Percentiles rank a stretch among this genome's conserved stretches.
Conservation (phyloP, 1,140 invertebrate genomes). For the Octopus bimaculoides region DNA sequence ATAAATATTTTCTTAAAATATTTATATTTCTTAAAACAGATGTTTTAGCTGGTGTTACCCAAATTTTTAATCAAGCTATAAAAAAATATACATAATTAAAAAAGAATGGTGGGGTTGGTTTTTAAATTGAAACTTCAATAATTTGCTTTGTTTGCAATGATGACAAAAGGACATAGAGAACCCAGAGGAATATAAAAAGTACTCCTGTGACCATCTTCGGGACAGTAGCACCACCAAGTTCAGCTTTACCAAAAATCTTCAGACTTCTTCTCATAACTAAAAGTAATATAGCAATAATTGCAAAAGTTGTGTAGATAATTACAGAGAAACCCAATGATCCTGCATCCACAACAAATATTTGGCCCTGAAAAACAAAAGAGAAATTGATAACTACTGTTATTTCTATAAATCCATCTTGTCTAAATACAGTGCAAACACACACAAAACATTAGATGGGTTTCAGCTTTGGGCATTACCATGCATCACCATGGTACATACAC, state of each 20-base stretch:
- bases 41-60: neutral
- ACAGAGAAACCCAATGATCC: constrained; percentile 65
- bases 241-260: constrained; percentile 62
- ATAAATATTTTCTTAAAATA: neutral
- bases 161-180: constrained; percentile 62
- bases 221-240: constrained; percentile 62
- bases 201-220: constrained; percentile 53
- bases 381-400: too few species aligned
- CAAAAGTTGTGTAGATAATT: constrained; percentile 61
- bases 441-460: too few species aligned
- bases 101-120: neutral
- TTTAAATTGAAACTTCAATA: constrained; percentile 25
- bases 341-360: constrained; percentile 58
- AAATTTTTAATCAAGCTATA: neutral
- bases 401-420: too few species aligned
- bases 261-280: constrained; percentile 58
- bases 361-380: constrained; percentile 54
- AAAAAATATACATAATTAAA: neutral
- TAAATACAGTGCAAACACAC: too few species aligned
- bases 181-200: constrained; percentile 60
- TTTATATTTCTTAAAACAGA: neutral
- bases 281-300: constrained; percentile 59
- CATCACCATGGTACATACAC: too few species aligned
- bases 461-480: too few species aligned
- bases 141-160: constrained; percentile 33